These are phyloP conservation scores for Corticium candelabrum DNA, from an alignment of 37 sponge, comb jelly and placozoan species.

Conservation along the genomic window DNA sequence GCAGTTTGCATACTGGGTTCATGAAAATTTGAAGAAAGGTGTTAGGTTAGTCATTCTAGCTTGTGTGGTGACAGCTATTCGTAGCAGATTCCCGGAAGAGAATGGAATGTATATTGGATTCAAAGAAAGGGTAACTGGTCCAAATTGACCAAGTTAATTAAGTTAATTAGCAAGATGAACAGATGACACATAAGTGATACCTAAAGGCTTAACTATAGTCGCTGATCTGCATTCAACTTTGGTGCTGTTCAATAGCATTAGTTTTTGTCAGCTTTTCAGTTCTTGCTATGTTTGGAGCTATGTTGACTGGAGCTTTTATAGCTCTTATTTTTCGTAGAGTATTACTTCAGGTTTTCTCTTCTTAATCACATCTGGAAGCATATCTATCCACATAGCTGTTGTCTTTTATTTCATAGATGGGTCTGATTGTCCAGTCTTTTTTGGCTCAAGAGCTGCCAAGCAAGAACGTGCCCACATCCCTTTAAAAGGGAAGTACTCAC, in stretches of 20 bases:
- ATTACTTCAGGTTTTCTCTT: not conserved
- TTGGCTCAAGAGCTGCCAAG: not conserved
- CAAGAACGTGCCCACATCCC: not conserved
- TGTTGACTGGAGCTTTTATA: too few relatives aligned
- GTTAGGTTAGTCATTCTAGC: not conserved
- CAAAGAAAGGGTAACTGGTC: too few relatives aligned
- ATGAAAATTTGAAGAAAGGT: not conserved
- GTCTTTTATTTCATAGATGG: too few relatives aligned
- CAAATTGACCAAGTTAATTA: too few relatives aligned
- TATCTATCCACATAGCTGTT: too few relatives aligned
- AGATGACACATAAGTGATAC: not conserved
- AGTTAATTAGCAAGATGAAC: too few relatives aligned
- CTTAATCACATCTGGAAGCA: not conserved
- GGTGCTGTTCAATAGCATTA: not conserved
- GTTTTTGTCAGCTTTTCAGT: too few relatives aligned
- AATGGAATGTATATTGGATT: not conserved
- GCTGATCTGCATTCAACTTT: not conserved
- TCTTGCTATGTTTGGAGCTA: too few relatives aligned
- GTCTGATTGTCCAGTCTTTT: too few relatives aligned
- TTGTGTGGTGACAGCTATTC: not conserved
- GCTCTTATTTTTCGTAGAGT: not conserved
- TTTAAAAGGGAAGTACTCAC: not conserved
- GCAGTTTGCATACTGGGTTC: not conserved
- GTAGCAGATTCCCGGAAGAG: not conserved
- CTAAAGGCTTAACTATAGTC: not conserved